Conservation (phyloP, 2,797 vertebrate genomes). For the Sus cebifrons region DNA sequence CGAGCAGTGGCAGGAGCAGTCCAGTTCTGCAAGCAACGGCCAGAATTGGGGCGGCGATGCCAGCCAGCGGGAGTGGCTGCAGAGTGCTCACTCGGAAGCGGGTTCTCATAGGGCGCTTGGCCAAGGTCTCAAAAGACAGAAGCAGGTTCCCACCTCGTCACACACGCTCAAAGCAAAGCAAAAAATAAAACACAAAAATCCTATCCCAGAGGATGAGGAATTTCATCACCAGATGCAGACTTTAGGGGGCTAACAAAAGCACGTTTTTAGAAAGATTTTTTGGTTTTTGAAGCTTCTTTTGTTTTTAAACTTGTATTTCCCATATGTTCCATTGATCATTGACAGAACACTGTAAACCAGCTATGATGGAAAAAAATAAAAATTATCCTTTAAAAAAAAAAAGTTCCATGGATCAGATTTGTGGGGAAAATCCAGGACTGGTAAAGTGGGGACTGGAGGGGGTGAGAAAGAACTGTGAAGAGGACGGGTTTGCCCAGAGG, state of each 20-base stretch:
- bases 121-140: not conserved
- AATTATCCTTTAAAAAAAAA: not conserved
- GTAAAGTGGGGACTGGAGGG: accelerated
- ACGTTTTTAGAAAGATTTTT: not conserved
- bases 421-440: not conserved
- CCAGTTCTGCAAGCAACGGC: not conserved
- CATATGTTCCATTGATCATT: too few species aligned
- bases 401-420: not conserved
- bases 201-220: not conserved
- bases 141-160: not conserved
- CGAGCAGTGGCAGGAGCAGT: not conserved
- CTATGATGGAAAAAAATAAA: too few species aligned
- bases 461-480: not conserved
- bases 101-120: not conserved
- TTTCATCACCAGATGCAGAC: not conserved
- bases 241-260: too few species aligned
- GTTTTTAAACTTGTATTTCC: constrained; percentile 15
- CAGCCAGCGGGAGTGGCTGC: accelerated
- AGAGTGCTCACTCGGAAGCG: not conserved
- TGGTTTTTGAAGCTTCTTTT: not conserved
- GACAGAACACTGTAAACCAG: too few species aligned
- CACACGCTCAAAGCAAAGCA: not conserved
- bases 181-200: not conserved
- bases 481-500: too few species aligned
- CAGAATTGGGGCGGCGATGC: accelerated